Percentiles rank a stretch among this genome's conserved stretches.
Conservation (phyloP, 2,888 invertebrate genomes). For the Mimas tiliae region DNA sequence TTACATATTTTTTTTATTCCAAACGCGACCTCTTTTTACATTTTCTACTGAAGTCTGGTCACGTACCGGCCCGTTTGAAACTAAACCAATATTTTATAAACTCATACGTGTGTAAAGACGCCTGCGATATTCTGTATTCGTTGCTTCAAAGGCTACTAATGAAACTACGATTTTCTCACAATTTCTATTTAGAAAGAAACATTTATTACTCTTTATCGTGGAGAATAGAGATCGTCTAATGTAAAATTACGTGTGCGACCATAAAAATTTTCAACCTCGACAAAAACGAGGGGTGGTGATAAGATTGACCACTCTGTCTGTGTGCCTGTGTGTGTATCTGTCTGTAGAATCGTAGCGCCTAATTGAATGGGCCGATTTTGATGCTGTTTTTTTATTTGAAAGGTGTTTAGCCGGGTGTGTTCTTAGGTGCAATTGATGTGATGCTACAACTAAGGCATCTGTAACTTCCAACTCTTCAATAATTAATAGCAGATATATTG, state of each 20-base stretch:
- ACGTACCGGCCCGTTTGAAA: not conserved
- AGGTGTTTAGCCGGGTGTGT: too few relatives aligned
- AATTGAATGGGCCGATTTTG: too few relatives aligned
- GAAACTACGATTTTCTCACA: not conserved
- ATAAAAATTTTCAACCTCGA: too few relatives aligned
- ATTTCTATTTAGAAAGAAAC: not conserved
- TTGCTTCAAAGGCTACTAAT: not conserved
- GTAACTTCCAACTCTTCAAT: too few relatives aligned
- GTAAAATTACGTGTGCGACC: not conserved
- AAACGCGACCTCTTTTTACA: not conserved
- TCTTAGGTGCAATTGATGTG: too few relatives aligned
- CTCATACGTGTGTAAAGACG: not conserved
- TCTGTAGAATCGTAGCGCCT: too few relatives aligned
- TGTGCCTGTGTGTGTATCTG: too few relatives aligned
- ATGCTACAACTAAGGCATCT: too few relatives aligned
- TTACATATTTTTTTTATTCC: constrained; percentile 10
- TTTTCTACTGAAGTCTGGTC: not conserved
- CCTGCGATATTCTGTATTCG: not conserved
- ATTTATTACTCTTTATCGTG: not conserved
- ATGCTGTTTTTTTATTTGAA: too few relatives aligned
- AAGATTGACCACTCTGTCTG: too few relatives aligned
- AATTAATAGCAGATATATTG: too few relatives aligned
- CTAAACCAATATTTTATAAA: constrained; percentile 9
- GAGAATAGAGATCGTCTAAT: not conserved
- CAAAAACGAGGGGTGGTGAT: too few relatives aligned